Evolutionary conservation across 2,888 invertebrate species (phyloP).

Genomic region (Apodemia mormo): DNA sequence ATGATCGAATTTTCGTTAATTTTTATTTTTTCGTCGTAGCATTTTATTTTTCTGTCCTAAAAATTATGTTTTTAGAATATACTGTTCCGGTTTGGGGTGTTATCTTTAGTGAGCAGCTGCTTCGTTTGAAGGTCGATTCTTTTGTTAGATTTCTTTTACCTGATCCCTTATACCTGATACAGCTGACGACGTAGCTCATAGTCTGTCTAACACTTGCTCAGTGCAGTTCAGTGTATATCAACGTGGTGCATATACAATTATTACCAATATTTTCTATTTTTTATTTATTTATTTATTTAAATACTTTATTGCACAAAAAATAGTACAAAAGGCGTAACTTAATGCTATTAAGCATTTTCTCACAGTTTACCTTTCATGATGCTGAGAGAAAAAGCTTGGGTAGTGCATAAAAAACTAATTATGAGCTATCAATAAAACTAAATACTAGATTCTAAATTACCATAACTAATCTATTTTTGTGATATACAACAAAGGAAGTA

Average conservation of each 20-base stretch:
- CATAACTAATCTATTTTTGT: too few relatives aligned
- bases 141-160: conserved; percentile 3
- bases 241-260: conserved; percentile 2
- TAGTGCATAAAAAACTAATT: too few relatives aligned
- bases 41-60: background rate
- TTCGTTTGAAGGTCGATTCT: conserved; percentile 3
- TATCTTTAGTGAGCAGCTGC: conserved; percentile 3
- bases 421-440: too few relatives aligned
- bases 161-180: conserved; percentile 5
- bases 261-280: background rate
- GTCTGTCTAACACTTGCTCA: background rate
- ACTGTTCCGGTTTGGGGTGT: conserved; percentile 5
- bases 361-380: too few relatives aligned
- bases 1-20: conserved; percentile 5
- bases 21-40: conserved; percentile 1
- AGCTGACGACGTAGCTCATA: background rate
- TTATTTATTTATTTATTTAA: too few relatives aligned
- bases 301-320: too few relatives aligned
- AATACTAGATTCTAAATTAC: too few relatives aligned
- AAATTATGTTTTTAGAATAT: conserved; percentile 2
- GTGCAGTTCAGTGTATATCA: conserved; percentile 1
- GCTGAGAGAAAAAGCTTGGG: too few relatives aligned
- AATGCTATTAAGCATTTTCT: too few relatives aligned
- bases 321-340: too few relatives aligned
- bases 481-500: too few relatives aligned